Percentiles rank a stretch among this genome's conserved stretches.
Conservation (phyloP, 2,113 vertebrate species). For the Cariama cristata region DNA sequence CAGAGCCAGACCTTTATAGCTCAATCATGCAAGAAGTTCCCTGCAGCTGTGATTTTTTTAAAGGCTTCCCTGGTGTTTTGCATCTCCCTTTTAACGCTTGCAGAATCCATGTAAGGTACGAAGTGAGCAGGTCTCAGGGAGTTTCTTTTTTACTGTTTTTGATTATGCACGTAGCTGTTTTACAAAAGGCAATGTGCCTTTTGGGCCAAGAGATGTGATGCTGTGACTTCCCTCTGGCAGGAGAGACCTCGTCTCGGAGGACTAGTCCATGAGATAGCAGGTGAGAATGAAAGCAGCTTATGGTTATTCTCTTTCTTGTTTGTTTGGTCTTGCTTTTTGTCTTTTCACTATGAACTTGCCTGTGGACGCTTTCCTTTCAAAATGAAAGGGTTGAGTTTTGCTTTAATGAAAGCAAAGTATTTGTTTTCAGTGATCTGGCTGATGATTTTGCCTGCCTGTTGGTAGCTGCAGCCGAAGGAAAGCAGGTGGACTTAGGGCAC, state of each 20-base stretch:
- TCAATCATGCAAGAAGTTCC: not conserved
- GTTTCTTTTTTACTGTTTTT: not conserved
- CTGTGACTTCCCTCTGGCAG: not conserved
- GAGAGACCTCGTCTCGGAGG: not conserved
- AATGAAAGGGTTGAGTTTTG: not conserved
- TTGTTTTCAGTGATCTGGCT: not conserved
- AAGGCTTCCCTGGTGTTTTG: not conserved
- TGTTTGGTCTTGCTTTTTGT: not conserved
- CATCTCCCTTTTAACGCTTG: not conserved
- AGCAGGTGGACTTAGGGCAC: accelerated
- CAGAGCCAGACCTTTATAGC: not conserved
- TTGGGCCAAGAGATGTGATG: accelerated
- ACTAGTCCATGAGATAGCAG: accelerated
- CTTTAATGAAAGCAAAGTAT: not conserved
- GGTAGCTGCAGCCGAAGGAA: not conserved
- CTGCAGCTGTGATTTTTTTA: constrained; percentile 1
- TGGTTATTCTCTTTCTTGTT: not conserved
- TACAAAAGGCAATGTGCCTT: accelerated
- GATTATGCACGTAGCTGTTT: accelerated
- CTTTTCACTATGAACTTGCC: not conserved
- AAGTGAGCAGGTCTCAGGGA: accelerated
- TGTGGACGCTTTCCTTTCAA: not conserved
- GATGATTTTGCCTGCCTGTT: not conserved
- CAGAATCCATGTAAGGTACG: not conserved
- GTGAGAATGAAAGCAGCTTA: not conserved